Conservation (phyloP, 2,888 invertebrate genomes). For the Polydrusus tereticollis region DNA sequence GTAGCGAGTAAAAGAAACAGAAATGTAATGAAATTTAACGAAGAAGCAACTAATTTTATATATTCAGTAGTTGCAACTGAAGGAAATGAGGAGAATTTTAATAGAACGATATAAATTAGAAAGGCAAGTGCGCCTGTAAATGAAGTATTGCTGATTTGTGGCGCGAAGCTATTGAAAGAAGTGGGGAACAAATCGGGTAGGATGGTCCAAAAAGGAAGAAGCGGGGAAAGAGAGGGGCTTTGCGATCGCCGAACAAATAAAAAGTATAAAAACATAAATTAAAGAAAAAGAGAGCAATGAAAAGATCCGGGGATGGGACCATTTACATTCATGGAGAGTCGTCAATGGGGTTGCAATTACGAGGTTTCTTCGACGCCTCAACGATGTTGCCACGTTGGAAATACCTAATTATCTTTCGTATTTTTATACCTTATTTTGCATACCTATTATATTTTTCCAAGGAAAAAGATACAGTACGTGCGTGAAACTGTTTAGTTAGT, state of each 20-base stretch:
- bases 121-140: conserved; percentile 51
- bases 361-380: conserved; percentile 45
- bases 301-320: conserved; percentile 57
- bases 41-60: conserved; percentile 48
- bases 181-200: conserved; percentile 50
- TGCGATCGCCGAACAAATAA: conserved; percentile 53
- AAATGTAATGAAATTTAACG: conserved; percentile 20
- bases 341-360: conserved; percentile 59
- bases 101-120: conserved; percentile 51
- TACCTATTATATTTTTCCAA: not conserved
- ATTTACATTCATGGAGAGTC: conserved; percentile 65
- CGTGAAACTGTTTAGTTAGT: too few species aligned
- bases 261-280: conserved; percentile 58
- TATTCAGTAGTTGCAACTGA: conserved; percentile 52
- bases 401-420: conserved; percentile 44
- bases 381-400: conserved; percentile 38
- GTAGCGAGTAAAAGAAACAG: too few species aligned
- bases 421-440: conserved; percentile 35
- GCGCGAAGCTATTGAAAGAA: conserved; percentile 50
- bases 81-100: conserved; percentile 51
- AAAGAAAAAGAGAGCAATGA: conserved; percentile 55
- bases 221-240: conserved; percentile 11
- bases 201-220: conserved; percentile 27
- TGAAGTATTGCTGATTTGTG: conserved; percentile 53
- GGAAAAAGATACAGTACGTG: not conserved